Percentiles rank a stretch among this genome's conserved stretches.
These are phyloP conservation scores for Caradrina clavipalpis DNA, from an alignment of 2,888 invertebrate genomes.

Conservation along the genomic window DNA sequence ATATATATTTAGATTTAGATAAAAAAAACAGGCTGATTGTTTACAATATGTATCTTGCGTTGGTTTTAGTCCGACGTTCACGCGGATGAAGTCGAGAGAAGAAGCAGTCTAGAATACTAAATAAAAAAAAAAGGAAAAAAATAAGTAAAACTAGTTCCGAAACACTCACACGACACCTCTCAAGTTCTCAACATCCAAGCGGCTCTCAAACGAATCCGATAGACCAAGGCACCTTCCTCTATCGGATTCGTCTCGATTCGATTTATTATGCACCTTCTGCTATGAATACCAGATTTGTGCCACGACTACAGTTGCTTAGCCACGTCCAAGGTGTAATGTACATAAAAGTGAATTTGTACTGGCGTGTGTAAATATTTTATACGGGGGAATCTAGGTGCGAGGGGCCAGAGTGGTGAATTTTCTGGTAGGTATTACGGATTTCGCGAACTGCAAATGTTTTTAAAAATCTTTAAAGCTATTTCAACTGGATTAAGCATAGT, in stretches of 20 bases:
- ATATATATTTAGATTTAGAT: too few species aligned
- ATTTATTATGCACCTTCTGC: slow-evolving; percentile 73
- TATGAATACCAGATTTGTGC: slow-evolving; percentile 72
- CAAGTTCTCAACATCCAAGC: background rate
- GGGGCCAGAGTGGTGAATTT: slow-evolving; percentile 9
- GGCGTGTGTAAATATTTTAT: slow-evolving; percentile 54
- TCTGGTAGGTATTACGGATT: background rate
- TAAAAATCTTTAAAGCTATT: too few species aligned
- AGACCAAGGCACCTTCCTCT: slow-evolving; percentile 52
- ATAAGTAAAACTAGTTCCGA: background rate
- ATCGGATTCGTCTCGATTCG: slow-evolving; percentile 55
- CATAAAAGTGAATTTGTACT: slow-evolving; percentile 57
- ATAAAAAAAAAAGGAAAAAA: background rate
- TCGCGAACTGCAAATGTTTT: background rate
- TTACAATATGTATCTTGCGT: too few species aligned
- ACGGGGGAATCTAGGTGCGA: background rate
- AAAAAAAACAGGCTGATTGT: too few species aligned
- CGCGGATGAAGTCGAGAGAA: too few species aligned
- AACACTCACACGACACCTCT: background rate
- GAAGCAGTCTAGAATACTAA: too few species aligned
- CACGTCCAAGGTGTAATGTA: slow-evolving; percentile 60
- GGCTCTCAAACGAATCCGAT: slow-evolving; percentile 25
- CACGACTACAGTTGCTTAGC: slow-evolving; percentile 59
- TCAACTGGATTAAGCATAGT: too few species aligned
- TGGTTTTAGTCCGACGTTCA: too few species aligned